Evolutionary conservation across 2,113 vertebrate genomes (phyloP), one percentile per base, ranked within the genome.

Genomic region (Abramis brama): DNA sequence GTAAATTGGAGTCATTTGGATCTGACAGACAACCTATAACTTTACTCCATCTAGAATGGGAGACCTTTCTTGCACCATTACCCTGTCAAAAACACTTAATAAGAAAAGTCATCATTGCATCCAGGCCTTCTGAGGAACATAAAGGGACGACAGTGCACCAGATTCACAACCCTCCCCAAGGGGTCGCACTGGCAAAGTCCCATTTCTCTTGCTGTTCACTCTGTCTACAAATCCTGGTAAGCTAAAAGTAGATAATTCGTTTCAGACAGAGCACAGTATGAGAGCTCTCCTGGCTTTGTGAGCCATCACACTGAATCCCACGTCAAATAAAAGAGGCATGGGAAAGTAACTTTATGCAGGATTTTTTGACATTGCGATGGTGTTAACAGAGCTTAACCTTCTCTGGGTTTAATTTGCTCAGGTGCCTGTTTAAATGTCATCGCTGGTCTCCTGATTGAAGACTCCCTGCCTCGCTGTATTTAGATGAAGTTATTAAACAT

Each of bases 361-460:
- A 82, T 89, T 83, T 82, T 57, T 73, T 52, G 79, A 85, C 82
- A 84, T 55, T 70, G 70, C 57, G 55, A 45, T 45, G 79, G 86
- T 52, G 55, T 86, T 86, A 85, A 79, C 64, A 79, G 73, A 87
- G 85, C 85, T 89, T 89, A 87, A 85, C 82, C 71, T 82, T 82
- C 86, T 74, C 33, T 74, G 25, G 43, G 43, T 82, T 89, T 87
- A 83, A 89, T 87, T 89, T 89, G 86, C 86, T 78, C 88, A 85
- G 82, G 78, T 82, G 88, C 62, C 79, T 50, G 86, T 87, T 71
- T 89, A 89, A 89, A 89, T 89, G 88, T 89, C 88, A 89, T 33
- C 6, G 43, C 27, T 45, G 23, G 36, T 50, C 47, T 82, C 50
- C 30, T 85, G 82, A 82, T 87, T 79, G 84, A 89, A 87, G 82